phyloP scores from a whole-genome alignment of 1,140 invertebrate genomes.

The Euwallacea fornicatus region DNA sequence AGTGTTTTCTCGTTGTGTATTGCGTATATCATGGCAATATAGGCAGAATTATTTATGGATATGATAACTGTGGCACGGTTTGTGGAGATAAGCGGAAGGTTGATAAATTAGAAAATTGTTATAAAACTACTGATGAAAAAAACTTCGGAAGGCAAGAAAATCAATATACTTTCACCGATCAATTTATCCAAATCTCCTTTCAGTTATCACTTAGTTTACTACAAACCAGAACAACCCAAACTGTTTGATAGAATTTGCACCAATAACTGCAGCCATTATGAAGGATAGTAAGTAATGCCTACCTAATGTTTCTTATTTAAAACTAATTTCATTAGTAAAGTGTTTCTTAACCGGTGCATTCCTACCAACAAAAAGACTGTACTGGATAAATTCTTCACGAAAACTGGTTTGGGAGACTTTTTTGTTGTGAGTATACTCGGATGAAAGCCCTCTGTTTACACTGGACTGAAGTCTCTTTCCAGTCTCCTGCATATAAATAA shows the following conservation, averaged over 20 bases:
- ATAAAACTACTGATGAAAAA: slow-evolving; percentile 48
- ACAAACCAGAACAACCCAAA: slow-evolving; percentile 27
- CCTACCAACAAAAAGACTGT: slow-evolving; percentile 53
- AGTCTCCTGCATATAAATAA: neutral
- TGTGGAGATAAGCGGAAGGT: slow-evolving; percentile 58
- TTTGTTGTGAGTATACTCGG: slow-evolving; percentile 55
- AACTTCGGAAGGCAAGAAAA: slow-evolving; percentile 14
- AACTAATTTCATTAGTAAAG: slow-evolving; percentile 52
- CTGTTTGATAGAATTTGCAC: slow-evolving; percentile 56
- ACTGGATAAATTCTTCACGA: slow-evolving; percentile 55
- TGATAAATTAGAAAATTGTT: slow-evolving; percentile 46
- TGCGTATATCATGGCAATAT: slow-evolving; percentile 61
- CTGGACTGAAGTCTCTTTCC: no score
- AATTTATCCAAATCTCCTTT: slow-evolving; percentile 9
- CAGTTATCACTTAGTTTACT: slow-evolving; percentile 36
- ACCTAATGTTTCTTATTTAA: neutral
- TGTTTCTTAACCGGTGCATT: slow-evolving; percentile 61
- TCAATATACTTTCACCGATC: neutral
- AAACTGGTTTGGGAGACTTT: slow-evolving; percentile 59
- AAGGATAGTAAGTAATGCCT: slow-evolving; percentile 54
- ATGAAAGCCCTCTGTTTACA: neutral
- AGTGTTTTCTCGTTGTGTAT: slow-evolving; percentile 53
- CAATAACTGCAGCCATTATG: slow-evolving; percentile 52
- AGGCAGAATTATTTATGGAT: slow-evolving; percentile 65
- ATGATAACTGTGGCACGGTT: slow-evolving; percentile 69